Evolutionary conservation across 2,113 vertebrate species (phyloP).

Genomic region (Chitala chitala): DNA sequence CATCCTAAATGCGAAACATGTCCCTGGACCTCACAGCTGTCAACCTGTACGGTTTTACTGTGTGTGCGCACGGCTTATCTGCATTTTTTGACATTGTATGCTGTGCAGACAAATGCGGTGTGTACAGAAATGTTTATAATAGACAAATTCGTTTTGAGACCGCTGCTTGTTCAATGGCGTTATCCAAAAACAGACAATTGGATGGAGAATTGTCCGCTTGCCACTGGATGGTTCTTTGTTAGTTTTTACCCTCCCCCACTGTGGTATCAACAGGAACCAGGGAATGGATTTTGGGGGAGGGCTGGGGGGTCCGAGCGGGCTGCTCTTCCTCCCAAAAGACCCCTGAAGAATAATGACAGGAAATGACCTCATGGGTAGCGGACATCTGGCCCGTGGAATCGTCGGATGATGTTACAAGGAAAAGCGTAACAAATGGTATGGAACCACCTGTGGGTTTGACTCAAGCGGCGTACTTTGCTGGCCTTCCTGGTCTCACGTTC

Average conservation of each 20-base stretch:
- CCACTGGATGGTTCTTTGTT: background rate
- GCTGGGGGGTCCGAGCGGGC: too few relatives aligned
- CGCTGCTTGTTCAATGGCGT: background rate
- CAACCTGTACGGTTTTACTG: too few relatives aligned
- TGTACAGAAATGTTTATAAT: too few relatives aligned
- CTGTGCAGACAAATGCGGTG: too few relatives aligned
- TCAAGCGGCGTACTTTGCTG: background rate
- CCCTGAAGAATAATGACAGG: slow-evolving; percentile 18
- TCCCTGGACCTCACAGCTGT: too few relatives aligned
- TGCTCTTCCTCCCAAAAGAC: fast-evolving
- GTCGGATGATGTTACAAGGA: background rate
- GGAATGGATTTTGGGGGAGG: slow-evolving; percentile 8
- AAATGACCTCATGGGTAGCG: slow-evolving; percentile 16
- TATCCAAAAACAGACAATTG: background rate
- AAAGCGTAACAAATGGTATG: slow-evolving; percentile 5
- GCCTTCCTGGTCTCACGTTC: background rate
- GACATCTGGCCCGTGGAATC: slow-evolving; percentile 16
- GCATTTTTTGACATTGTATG: too few relatives aligned
- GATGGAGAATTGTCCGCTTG: background rate
- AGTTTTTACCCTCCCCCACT: background rate
- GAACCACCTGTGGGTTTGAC: background rate
- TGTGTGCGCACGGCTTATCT: too few relatives aligned
- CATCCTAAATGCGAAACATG: too few relatives aligned
- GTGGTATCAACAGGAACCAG: slow-evolving; percentile 20
- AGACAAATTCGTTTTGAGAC: too few relatives aligned